Base-by-base conservation (phyloP, 2,113 vertebrate species). In the Pterocles burchelli region DNA sequence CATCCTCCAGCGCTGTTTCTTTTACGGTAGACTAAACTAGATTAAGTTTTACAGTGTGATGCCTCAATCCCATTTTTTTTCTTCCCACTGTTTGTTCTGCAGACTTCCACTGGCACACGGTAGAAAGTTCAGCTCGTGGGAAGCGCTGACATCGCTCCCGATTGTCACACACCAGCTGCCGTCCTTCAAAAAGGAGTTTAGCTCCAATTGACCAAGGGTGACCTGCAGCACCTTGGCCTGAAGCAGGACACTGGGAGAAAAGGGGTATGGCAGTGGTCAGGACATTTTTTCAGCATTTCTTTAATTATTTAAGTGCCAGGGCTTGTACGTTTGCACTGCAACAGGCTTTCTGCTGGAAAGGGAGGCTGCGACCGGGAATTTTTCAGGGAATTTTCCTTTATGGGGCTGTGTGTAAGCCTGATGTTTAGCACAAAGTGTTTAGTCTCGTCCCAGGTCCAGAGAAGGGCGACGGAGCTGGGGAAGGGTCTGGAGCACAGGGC, bases 71-170 rank as follows among this genome's bases (percentile, higher is more conserved):
- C 13, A 1, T 75, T 45, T 15, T 19, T 15, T 19, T 25, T 16
- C 57, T 31, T 66, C 21, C 52, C 55, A 4, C 67, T 25, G 52
- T 3, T 11, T 14, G 19, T 52, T 81, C 81, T 54, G 77, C 51
- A 34, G n/a, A 5, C 57, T 87, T 88, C 55, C 51, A 7, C 63
- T 49, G 20, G 22, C 74, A 21, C 29, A 0, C 1, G 84, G 29
- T 7, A 2, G 5, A 24, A 59, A 2, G 34, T 17, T n/a, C 0
- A 0, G 33, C 33, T 45, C 5, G 0, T 1, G 41, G 86, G 43
- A 88, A 33, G 15, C 1, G 45, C 79, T 63, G 67, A 2, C 34
- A 0, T 22, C 4, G 73, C 86, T 76, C 6, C 14, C 14, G 17
- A 2, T 13, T 3, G 9, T 9, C 68, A 17, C 21, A 2, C 2